Percentiles rank a stretch among this genome's conserved stretches.
These are phyloP conservation scores for Chelon auratus DNA, from an alignment of 2,797 vertebrate genomes.

Conservation along the genomic window DNA sequence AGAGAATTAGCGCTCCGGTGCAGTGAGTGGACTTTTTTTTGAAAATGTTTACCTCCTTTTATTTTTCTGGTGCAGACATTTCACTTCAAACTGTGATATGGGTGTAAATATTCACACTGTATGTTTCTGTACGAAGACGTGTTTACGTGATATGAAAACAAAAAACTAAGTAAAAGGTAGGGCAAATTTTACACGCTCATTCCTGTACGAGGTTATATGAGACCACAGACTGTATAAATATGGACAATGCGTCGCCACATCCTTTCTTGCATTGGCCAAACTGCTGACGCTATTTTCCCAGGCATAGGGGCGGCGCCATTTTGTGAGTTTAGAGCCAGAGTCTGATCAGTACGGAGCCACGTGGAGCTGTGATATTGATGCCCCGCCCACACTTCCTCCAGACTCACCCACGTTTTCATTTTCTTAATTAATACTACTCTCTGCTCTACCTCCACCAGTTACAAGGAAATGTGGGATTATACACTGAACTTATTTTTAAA, in stretches of 20 bases:
- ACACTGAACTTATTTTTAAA: no score
- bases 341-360: no score
- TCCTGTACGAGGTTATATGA: not conserved
- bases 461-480: no score
- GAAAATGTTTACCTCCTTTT: constrained; percentile 26
- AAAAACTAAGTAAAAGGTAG: not conserved
- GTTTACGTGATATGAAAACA: constrained; percentile 34
- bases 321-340: no score
- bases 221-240: not conserved
- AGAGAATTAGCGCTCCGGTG: constrained; percentile 23
- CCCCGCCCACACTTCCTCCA: no score
- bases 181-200: constrained; percentile 21
- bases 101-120: constrained; percentile 64
- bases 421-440: no score
- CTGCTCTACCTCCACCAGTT: no score
- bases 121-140: constrained; percentile 28
- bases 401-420: no score
- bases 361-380: no score
- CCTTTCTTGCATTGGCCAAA: not conserved
- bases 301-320: no score
- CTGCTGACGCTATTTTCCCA: constrained; percentile 8
- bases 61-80: constrained; percentile 30
- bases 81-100: constrained; percentile 53
- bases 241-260: no score
- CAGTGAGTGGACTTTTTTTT: constrained; percentile 12